Base-by-base conservation (phyloP, 2,888 invertebrate species). In the Dastarcus helophoroides region DNA sequence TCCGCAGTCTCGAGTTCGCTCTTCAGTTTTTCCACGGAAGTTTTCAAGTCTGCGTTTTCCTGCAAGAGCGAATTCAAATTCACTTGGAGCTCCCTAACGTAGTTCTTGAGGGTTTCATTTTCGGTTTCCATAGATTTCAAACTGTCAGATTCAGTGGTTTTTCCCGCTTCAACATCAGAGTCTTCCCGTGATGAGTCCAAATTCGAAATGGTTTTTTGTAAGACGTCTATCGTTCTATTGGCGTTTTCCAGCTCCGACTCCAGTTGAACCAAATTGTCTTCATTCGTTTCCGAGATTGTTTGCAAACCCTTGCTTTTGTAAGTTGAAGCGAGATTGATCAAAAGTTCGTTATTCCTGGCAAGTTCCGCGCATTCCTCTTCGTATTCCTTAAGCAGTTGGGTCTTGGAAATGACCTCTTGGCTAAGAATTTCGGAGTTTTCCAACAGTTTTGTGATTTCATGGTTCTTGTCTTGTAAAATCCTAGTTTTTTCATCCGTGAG, bases 251-350 rank as follows among this genome's bases (percentile, higher is more conserved):
- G 51, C 53, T 79, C 76, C 1, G 65, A 62, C 58, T 79, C 79
- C 42, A 79, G 51, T 43, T 73, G 67, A 0, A 67, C 62, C 37
- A 77, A 58, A 39, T 73, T 76, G 44, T 79, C 79, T 60, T 79
- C 79, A 46, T 79, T 78, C 2, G 74, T 70, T 61, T 80, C 79
- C 28, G 73, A 72, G 29, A 80, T 79, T 1, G 79, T 77, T 54
- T 79, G 73, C 41, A 79, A 56, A 42, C 75, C 75, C n/a, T 68
- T 67, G n/a, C 64, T 62, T 48, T 77, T 77, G 29, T 70, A 65
- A 26, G 70, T 67, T 23, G 76, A 67, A 37, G 79, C 63, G 57
- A 79, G 77, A 27, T 69, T 68, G 42, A 79, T 66, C n/a, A 79
- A 58, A 35, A 76, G 65, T 46, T 77, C 78, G 47, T 79, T 79